Percentiles rank a stretch among this genome's conserved stretches.
Evolutionary conservation across 1,140 invertebrate species (phyloP).

Genomic region (Orchesella cincta): DNA sequence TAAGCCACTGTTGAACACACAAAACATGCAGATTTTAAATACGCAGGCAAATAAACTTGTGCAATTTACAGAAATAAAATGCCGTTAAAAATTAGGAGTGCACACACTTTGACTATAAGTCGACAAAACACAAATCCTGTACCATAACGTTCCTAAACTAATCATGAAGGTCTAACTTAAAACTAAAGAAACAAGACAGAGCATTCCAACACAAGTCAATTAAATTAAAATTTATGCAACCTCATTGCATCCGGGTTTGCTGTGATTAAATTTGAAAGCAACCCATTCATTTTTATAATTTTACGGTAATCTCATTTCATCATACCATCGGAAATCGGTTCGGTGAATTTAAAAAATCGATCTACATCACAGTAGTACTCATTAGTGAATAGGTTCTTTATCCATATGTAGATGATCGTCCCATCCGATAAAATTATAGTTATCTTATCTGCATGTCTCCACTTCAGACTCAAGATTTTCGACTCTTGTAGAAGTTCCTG

Average conservation of each 20-base stretch:
- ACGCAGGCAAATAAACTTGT: no score
- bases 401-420: conserved; percentile 41
- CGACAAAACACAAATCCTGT: no score
- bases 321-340: conserved; percentile 32
- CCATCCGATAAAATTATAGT: conserved; percentile 40
- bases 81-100: no score
- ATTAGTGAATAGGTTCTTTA: conserved; percentile 43
- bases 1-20: conserved; percentile 37
- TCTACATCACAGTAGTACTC: conserved; percentile 38
- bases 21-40: no score
- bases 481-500: conserved; percentile 35
- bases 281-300: no score
- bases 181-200: no score
- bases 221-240: background rate
- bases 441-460: conserved; percentile 28
- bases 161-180: no score
- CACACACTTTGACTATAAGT: no score
- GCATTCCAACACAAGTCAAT: no score
- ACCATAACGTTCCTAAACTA: no score
- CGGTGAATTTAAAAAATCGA: conserved; percentile 31
- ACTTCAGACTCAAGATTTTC: conserved; percentile 43
- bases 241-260: background rate
- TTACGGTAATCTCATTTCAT: no score
- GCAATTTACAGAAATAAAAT: background rate
- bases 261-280: no score